Evolutionary conservation across 2,113 vertebrate species (phyloP), one percentile per base, ranked within the genome.

Genomic region (Accipiter cooperii): DNA sequence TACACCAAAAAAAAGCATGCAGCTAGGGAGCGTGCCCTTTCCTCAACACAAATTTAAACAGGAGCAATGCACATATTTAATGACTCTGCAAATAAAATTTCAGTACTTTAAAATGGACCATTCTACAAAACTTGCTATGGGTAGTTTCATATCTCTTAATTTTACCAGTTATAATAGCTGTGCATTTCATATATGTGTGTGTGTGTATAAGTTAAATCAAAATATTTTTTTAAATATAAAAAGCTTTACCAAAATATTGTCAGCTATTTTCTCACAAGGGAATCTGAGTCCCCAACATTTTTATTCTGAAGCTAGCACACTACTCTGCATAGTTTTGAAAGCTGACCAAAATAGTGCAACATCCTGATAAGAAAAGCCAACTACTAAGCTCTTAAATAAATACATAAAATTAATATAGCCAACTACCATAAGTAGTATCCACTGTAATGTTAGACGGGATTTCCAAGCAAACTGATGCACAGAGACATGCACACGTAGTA

Each of bases 401-500:
- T 38, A 77, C 11, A 40, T 22, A 21, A 76, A 90, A 91, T 57
- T 57, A 84, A 85, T 54, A 90, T 16, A 90, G 10, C 11, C 38
- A 84, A 12, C 51, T 49, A 49, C 51, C 26, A 79, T 7, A 81
- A 90, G 49, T 2, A 91, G 29, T 6, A 77, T 18, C 22, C 20
- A n/a, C 20, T 78, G 28, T 19, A 64, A 80, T 2, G 10, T 79
- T 10, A 90, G 21, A 88, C 33, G 36, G 89, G 21, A 36, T 46
- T 92, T 84, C 68, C 84, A 84, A 78, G 20, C 64, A 78, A 74
- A 95, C 20, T 34, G 33, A 84, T 47, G 34, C 33, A 84, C 12
- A 19, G 3, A 73, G 24, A 28, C 47, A 83, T 4, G 16, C 25
- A 84, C 9, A n/a, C 0, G 0, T 20, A 80, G 13, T 10, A 33